Evolutionary conservation across 2,113 vertebrate genomes (phyloP), one percentile per base, ranked within the genome.

Genomic region (Phalacrocorax carbo): DNA sequence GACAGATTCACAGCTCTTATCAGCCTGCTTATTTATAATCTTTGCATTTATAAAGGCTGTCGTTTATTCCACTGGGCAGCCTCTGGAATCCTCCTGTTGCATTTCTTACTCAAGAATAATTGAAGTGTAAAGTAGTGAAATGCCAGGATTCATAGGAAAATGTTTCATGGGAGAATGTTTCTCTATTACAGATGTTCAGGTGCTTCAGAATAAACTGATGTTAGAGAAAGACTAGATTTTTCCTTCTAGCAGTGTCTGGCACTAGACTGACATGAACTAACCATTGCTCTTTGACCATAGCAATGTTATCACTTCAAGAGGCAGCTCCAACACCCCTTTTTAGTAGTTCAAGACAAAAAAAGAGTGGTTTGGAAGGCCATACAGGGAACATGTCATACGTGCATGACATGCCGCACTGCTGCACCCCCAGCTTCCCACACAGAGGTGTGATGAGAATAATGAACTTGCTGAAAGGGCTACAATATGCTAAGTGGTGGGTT

Each of bases 121-220:
- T 95, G 96, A 97, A 96, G 55, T 95, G 77, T 81, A 95, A 96
- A 90, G 87, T 32, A 95, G 20, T 81, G 58, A 93, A 92, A 93
- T 97, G 96, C 84, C 87, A 97, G 77, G 72, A 78, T 96, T 97
- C 96, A 97, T 70, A 94, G 96, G 83, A 93, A 80, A 65, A 92
- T 23, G 72, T 84, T 94, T 84, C 69, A 65, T 46, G 88, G 73
- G 80, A 90, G 90, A 88, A 76, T 38, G 12, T 72, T 86, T 95
- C 34, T 61, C 98, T 99, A 97, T 98, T 99, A 94, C 57, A 71
- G 82, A 92, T 95, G 61, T 65, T 61, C 11, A 38, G 68, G 73
- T 44, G 62, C 40, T 81, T 85, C 86, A 90, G 54, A 69, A 65
- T 48, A 96, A 97, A 68, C 52, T 44, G n/a, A 60, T 72, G 38